A percentile compares a stretch with the other conserved stretches of the same genome.
phyloP scores from a whole-genome alignment of 2,888 invertebrate species.

The Drosophila melanocephala region DNA sequence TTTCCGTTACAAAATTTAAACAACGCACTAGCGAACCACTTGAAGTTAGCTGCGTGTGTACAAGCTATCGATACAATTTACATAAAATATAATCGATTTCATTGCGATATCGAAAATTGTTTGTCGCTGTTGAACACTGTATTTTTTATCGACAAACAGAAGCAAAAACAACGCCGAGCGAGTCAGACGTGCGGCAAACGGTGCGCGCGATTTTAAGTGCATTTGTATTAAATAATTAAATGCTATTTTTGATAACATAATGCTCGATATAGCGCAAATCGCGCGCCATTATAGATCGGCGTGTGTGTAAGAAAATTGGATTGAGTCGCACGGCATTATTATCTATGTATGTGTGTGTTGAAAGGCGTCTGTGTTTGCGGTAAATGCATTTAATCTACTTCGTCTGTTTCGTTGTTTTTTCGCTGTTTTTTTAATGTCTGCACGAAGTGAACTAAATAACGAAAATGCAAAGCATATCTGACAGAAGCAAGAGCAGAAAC shows the following conservation, averaged over 20 bases:
- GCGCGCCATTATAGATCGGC: constrained; percentile 24
- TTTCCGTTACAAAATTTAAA: background rate
- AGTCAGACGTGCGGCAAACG: constrained; percentile 45
- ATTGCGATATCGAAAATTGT: background rate
- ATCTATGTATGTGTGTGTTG: constrained; percentile 2
- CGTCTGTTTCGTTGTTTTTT: constrained; percentile 12
- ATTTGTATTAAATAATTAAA: constrained; percentile 55
- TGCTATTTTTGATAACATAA: constrained; percentile 41
- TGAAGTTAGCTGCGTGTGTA: constrained; percentile 10
- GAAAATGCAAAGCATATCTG: constrained; percentile 35
- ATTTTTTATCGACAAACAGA: constrained; percentile 38
- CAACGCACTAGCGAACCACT: background rate
- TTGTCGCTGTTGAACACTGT: constrained; percentile 32
- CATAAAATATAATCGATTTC: constrained; percentile 4
- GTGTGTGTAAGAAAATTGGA: constrained; percentile 25
- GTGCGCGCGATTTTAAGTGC: constrained; percentile 57
- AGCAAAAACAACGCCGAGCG: constrained; percentile 59
- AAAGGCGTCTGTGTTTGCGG: constrained; percentile 27
- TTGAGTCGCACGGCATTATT: constrained; percentile 7
- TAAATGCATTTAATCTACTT: constrained; percentile 42
- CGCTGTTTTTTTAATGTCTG: constrained; percentile 35
- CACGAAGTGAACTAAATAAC: constrained; percentile 37
- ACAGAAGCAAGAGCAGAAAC: constrained; percentile 40
- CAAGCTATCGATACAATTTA: constrained; percentile 18
- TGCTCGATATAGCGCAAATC: constrained; percentile 18